phyloP scores from a whole-genome alignment of 2,113 vertebrate genomes.

The Macrotis lagotis region DNA sequence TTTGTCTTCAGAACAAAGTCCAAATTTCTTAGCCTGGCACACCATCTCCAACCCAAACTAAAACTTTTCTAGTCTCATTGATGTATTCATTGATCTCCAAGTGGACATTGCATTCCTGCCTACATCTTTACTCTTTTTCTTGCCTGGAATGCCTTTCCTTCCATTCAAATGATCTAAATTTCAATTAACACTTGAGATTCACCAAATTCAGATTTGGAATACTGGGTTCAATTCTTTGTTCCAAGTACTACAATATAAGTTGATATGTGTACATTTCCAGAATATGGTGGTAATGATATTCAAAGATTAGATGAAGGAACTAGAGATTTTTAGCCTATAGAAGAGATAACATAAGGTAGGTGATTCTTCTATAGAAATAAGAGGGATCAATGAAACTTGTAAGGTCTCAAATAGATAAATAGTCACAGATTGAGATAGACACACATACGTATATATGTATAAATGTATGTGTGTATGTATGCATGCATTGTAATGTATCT shows the following conservation, averaged over 20 bases:
- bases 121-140: not conserved
- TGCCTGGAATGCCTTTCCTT: not conserved
- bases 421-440: too few species aligned
- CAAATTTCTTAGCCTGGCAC: not conserved
- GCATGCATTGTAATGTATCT: too few species aligned
- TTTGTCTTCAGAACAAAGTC: not conserved
- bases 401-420: not conserved
- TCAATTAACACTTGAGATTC: too few species aligned
- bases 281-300: not conserved
- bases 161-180: not conserved
- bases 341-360: not conserved
- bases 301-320: not conserved
- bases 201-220: too few species aligned
- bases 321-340: not conserved
- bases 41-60: not conserved
- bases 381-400: not conserved
- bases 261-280: not conserved
- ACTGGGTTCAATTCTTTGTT: not conserved
- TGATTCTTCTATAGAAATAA: not conserved
- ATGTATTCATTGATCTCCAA: not conserved
- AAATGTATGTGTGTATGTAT: too few species aligned
- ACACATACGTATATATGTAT: too few species aligned
- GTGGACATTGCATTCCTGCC: not conserved
- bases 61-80: not conserved
- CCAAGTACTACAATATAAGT: not conserved